Conservation (phyloP, 2,113 vertebrate genomes). For the Deroptyus accipitrinus region DNA sequence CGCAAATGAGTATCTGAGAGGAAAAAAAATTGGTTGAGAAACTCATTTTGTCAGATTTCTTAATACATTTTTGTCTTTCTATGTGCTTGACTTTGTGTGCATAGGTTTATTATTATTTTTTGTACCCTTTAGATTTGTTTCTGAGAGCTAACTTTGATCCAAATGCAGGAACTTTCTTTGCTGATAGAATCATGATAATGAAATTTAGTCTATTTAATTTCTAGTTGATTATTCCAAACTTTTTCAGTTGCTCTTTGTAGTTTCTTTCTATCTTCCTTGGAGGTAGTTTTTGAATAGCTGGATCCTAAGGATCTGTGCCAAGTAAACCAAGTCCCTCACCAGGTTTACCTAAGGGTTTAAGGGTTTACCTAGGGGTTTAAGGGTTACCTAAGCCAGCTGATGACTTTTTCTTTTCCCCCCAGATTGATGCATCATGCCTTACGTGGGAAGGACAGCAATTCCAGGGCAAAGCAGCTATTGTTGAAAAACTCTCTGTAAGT, state of each 20-base stretch:
- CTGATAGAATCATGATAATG: neutral
- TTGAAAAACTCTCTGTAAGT: slow-evolving; percentile 96
- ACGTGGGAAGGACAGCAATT: slow-evolving; percentile 98
- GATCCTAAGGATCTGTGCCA: neutral
- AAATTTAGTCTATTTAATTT: neutral
- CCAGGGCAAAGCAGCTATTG: slow-evolving; percentile 96
- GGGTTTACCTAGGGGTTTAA: neutral
- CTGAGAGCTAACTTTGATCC: neutral
- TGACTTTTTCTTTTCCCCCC: slow-evolving; percentile 8
- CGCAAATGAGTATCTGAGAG: neutral
- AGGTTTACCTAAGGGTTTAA: neutral
- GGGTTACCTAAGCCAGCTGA: neutral
- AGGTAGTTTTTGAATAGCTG: neutral
- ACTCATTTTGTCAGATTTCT: neutral
- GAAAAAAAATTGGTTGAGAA: neutral
- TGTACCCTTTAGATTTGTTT: neutral
- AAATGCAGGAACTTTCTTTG: neutral
- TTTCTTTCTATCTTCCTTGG: neutral
- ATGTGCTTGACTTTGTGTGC: neutral
- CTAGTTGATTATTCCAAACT: neutral
- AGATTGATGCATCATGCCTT: slow-evolving; percentile 98
- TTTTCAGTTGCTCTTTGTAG: neutral
- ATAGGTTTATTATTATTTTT: neutral
- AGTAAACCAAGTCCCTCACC: neutral
- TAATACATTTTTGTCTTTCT: neutral